Evolutionary conservation across 2,797 vertebrate genomes (phyloP).

Genomic region (Channa striata): DNA sequence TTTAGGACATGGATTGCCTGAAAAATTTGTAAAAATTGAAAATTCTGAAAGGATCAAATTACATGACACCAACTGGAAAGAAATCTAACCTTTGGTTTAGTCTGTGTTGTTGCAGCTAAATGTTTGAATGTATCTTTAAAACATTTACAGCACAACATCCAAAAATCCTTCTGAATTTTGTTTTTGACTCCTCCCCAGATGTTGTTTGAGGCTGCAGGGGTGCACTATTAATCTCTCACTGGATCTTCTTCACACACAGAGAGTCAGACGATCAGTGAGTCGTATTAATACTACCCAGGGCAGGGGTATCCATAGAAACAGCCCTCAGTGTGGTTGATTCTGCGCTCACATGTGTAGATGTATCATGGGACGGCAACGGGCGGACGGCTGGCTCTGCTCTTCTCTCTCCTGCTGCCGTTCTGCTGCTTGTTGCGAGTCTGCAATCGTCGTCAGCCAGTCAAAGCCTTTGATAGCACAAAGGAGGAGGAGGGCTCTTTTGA

Average conservation of each 20-base stretch:
- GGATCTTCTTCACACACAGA: slow-evolving; percentile 27
- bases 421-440: slow-evolving; percentile 37
- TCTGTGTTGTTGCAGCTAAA: slow-evolving; percentile 6
- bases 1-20: background rate
- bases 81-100: slow-evolving; percentile 33
- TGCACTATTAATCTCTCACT: slow-evolving; percentile 33
- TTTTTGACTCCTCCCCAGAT: slow-evolving; percentile 24
- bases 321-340: slow-evolving; percentile 62
- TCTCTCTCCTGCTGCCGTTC: slow-evolving; percentile 30
- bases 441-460: slow-evolving; percentile 51
- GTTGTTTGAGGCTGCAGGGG: slow-evolving; percentile 15
- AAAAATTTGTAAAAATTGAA: background rate
- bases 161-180: slow-evolving; percentile 7
- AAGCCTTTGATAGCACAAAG: slow-evolving; percentile 36
- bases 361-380: slow-evolving; percentile 63
- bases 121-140: slow-evolving; percentile 25
- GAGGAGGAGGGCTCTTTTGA: slow-evolving; percentile 42
- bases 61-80: slow-evolving; percentile 32
- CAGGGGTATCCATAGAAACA: slow-evolving; percentile 82
- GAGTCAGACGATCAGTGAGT: slow-evolving; percentile 48
- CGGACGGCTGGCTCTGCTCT: slow-evolving; percentile 28
- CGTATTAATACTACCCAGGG: slow-evolving; percentile 61
- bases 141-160: slow-evolving; percentile 6
- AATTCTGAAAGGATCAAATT: slow-evolving; percentile 46
- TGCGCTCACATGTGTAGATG: slow-evolving; percentile 54